Evolutionary conservation across 1,140 invertebrate genomes (phyloP).

Genomic region (Panulirus ornatus): DNA sequence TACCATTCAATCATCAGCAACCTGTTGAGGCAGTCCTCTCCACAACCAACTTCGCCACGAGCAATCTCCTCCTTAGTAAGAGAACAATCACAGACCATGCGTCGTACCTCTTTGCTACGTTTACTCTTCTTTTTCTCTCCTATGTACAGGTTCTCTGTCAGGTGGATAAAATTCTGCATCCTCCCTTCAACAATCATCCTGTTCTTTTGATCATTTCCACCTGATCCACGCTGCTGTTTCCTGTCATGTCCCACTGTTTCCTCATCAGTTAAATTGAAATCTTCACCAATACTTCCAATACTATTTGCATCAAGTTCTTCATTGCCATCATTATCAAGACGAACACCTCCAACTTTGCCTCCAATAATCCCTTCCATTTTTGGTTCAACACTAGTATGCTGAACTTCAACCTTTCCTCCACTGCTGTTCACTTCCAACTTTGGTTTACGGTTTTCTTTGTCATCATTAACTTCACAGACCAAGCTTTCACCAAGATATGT

Average conservation of each 20-base stretch:
- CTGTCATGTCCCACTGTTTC: constrained; percentile 54
- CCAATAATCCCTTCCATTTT: constrained; percentile 16
- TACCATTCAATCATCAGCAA: constrained; percentile 99
- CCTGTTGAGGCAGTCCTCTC: constrained; percentile 97
- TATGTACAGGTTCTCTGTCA: constrained; percentile 91
- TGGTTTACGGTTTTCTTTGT: constrained; percentile 47
- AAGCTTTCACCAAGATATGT: neutral
- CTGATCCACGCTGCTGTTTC: constrained; percentile 31
- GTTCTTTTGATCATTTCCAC: constrained; percentile 68
- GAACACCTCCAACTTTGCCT: neutral
- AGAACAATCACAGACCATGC: constrained; percentile 97
- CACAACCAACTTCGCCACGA: constrained; percentile 91
- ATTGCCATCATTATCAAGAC: neutral
- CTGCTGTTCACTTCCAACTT: neutral
- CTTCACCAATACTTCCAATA: constrained; percentile 27
- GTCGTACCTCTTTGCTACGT: constrained; percentile 89
- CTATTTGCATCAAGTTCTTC: neutral
- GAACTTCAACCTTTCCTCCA: constrained; percentile 32
- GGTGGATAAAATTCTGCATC: constrained; percentile 87
- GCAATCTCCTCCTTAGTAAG: constrained; percentile 92
- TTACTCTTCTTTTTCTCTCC: constrained; percentile 82
- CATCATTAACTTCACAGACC: neutral
- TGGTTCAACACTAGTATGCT: neutral
- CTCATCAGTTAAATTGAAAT: constrained; percentile 49
- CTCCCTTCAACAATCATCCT: constrained; percentile 83